phyloP scores from a whole-genome alignment of 2,888 invertebrate genomes.

The Brachynemurus nebulosus region DNA sequence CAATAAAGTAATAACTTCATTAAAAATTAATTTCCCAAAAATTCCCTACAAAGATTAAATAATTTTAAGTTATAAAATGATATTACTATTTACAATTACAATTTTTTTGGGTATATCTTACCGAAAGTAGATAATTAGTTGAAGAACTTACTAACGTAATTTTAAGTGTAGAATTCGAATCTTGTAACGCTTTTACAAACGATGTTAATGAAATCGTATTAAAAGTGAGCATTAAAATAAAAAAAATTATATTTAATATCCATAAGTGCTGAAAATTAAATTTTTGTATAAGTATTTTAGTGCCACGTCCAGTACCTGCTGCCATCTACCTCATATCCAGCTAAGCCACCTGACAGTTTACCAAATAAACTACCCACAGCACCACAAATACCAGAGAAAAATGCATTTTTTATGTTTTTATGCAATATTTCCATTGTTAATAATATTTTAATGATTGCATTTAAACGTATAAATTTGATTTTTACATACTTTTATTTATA shows the following conservation, averaged over 20 bases:
- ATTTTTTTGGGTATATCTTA: conserved; percentile 29
- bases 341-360: conserved; percentile 46
- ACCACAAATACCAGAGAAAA: conserved; percentile 45
- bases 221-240: conserved; percentile 39
- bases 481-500: no score
- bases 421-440: no score
- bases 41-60: conserved; percentile 44
- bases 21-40: conserved; percentile 52
- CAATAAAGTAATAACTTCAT: conserved; percentile 48
- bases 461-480: no score
- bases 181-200: conserved; percentile 47
- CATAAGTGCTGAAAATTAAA: conserved; percentile 25
- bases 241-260: conserved; percentile 27
- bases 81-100: no score
- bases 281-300: conserved; percentile 3
- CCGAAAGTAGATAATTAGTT: conserved; percentile 48
- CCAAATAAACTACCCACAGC: conserved; percentile 48
- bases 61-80: conserved; percentile 5
- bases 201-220: conserved; percentile 47
- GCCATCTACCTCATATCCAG: conserved; percentile 25
- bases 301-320: conserved; percentile 6
- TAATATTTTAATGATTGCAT: no score
- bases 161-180: conserved; percentile 41
- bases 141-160: conserved; percentile 49
- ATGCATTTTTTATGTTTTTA: conserved; percentile 35